Conservation (phyloP, 92 coral and sea anemone species). For the Zoanthus solanderi region DNA sequence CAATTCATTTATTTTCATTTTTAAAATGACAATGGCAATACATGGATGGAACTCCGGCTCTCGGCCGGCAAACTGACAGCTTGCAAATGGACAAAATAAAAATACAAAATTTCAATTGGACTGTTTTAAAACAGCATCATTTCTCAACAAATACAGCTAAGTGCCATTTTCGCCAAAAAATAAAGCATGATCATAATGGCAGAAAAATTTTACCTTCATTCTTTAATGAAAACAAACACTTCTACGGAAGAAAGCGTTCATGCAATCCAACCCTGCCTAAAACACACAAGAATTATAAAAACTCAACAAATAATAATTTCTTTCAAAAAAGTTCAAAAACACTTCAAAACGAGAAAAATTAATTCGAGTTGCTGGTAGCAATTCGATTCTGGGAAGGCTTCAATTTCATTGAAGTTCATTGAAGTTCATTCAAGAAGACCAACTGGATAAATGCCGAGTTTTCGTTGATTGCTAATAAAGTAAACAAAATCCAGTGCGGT, state of each 20-base stretch:
- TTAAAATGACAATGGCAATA: background rate
- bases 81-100: background rate
- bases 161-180: too few species aligned
- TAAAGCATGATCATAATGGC: background rate
- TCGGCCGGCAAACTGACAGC: too few species aligned
- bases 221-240: slow-evolving; percentile 8
- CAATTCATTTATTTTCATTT: slow-evolving; percentile 9
- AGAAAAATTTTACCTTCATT: slow-evolving; percentile 19
- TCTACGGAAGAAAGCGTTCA: too few species aligned
- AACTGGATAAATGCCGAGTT: slow-evolving; percentile 24
- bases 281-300: slow-evolving; percentile 12
- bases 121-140: too few species aligned
- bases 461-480: slow-evolving; percentile 21
- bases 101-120: background rate
- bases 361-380: slow-evolving; percentile 21
- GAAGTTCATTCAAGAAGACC: slow-evolving; percentile 26
- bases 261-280: too few species aligned
- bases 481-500: slow-evolving; percentile 16
- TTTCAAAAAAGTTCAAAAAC: background rate
- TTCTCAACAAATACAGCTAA: too few species aligned
- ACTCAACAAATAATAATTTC: background rate
- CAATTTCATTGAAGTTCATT: slow-evolving; percentile 5
- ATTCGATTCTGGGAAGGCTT: slow-evolving; percentile 17
- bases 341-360: slow-evolving; percentile 4
- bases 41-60: too few species aligned